Percentiles rank a stretch among this genome's conserved stretches.
phyloP scores from a whole-genome alignment of 2,113 vertebrate species.

The Columbina picui region DNA sequence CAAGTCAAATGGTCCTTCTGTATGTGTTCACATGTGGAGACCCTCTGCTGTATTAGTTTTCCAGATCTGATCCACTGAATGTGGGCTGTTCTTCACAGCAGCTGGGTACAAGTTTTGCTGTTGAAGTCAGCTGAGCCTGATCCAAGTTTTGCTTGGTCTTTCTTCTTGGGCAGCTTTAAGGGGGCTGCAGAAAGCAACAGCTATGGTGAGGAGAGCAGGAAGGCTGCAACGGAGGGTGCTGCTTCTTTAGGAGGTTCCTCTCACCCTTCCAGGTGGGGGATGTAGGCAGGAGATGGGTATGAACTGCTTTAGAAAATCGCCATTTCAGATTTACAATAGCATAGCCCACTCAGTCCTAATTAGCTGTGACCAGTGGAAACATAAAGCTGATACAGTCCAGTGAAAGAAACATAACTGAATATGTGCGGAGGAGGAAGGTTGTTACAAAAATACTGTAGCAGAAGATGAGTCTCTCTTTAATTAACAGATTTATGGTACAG shows the following conservation, averaged over 20 bases:
- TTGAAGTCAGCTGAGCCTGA: neutral
- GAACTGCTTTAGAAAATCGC: neutral
- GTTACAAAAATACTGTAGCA: neutral
- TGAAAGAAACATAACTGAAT: neutral
- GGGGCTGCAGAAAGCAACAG: fast-evolving
- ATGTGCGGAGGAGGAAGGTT: neutral
- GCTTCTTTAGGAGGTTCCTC: neutral
- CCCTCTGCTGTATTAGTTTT: neutral
- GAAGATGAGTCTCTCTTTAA: neutral
- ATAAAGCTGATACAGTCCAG: neutral
- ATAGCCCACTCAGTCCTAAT: neutral
- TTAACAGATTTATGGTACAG: constrained; percentile 9
- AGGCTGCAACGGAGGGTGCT: neutral
- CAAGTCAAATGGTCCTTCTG: neutral
- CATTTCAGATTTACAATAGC: neutral
- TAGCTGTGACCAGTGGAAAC: constrained; percentile 9
- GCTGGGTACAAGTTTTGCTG: neutral
- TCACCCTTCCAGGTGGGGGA: neutral
- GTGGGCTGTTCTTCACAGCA: neutral
- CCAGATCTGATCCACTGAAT: neutral
- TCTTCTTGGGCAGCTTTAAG: neutral
- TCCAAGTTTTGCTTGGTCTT: neutral
- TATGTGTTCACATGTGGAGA: neutral
- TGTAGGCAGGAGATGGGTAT: neutral
- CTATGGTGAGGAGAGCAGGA: neutral